Percentiles rank a stretch among this genome's conserved stretches.
Evolutionary conservation across 2,797 vertebrate species (phyloP).

Genomic region (Sebastiscus tertius): DNA sequence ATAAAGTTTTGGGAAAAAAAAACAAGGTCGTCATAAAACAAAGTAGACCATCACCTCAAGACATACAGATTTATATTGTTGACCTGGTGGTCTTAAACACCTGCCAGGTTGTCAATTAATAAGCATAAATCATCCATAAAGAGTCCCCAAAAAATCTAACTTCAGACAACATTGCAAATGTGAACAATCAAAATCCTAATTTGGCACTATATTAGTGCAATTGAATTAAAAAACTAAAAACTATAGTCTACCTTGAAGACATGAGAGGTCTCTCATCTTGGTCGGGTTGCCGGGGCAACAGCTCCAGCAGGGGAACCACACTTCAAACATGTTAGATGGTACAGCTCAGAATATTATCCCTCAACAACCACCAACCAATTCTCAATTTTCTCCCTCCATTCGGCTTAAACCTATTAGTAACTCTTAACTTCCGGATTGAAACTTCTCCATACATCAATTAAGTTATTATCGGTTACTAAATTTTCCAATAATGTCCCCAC

Average conservation of each 20-base stretch:
- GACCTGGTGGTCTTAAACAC: background rate
- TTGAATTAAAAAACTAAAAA: background rate
- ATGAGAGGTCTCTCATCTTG: too few relatives aligned
- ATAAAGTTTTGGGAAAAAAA: too few relatives aligned
- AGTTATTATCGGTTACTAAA: too few relatives aligned
- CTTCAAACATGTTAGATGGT: too few relatives aligned
- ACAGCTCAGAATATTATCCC: too few relatives aligned
- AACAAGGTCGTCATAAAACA: background rate
- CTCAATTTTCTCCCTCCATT: too few relatives aligned
- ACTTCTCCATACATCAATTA: accelerated
- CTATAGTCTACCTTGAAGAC: background rate
- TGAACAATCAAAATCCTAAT: background rate
- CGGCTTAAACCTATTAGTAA: too few relatives aligned
- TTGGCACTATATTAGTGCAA: background rate
- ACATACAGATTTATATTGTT: too few relatives aligned
- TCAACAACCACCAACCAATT: too few relatives aligned
- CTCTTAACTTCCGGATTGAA: accelerated
- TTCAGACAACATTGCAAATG: background rate
- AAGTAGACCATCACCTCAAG: accelerated
- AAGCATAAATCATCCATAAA: background rate
- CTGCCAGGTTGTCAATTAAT: background rate
- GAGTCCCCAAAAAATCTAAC: background rate
- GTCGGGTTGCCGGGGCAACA: too few relatives aligned
- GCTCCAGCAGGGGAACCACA: accelerated
- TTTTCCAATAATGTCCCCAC: too few relatives aligned